phyloP scores from a whole-genome alignment of 92 coral and sea anemone genomes.

The Epizoanthus illoricatus region DNA sequence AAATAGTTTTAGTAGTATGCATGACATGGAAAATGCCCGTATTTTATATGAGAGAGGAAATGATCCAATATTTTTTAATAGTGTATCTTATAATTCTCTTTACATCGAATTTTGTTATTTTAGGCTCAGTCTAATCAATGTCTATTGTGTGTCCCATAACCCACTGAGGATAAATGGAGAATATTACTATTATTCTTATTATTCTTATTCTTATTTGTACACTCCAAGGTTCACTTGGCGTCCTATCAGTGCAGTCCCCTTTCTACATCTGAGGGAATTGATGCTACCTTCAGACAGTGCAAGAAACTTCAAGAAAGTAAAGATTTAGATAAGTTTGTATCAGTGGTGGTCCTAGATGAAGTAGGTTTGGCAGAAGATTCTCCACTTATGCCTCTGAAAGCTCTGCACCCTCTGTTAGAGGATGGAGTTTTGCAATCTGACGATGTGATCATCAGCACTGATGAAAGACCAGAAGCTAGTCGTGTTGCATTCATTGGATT shows the following conservation, averaged over 20 bases:
- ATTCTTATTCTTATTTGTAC: not conserved
- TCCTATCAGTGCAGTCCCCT: constrained; percentile 85
- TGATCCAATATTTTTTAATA: no score
- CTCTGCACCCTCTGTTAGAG: constrained; percentile 79
- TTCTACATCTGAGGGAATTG: constrained; percentile 86
- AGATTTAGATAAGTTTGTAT: constrained; percentile 67
- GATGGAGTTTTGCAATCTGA: constrained; percentile 80
- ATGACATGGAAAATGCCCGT: no score
- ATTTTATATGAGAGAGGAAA: no score
- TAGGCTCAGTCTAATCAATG: no score
- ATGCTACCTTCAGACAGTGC: constrained; percentile 83
- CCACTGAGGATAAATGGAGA: no score
- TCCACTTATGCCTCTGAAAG: constrained; percentile 79
- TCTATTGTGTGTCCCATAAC: no score
- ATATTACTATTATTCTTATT: not conserved
- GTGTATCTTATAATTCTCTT: no score
- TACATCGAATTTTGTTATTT: no score
- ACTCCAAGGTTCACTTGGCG: constrained; percentile 65
- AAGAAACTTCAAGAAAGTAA: constrained; percentile 69
- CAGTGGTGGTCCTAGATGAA: constrained; percentile 89
- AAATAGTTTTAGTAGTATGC: no score
- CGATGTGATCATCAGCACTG: constrained; percentile 72
- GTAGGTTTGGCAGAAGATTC: constrained; percentile 90
- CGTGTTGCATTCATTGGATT: constrained; percentile 87
- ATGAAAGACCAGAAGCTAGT: constrained; percentile 54